Base-by-base conservation (phyloP, 2,113 vertebrate genomes). In the Acrocephalus arundinaceus region DNA sequence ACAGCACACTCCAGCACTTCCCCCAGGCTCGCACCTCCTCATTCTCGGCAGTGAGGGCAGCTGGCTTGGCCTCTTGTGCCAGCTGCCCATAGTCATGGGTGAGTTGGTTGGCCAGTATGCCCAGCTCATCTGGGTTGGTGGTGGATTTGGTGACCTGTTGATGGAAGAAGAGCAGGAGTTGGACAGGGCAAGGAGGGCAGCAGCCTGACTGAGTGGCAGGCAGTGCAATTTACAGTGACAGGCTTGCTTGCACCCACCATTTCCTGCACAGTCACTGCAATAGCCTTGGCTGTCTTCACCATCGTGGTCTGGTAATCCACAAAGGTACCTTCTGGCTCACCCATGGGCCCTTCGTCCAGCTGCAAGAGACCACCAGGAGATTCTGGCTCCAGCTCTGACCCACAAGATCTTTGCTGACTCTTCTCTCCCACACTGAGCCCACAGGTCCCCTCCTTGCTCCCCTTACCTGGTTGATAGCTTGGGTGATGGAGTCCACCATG, bases 221-320 rank as follows among this genome's bases (percentile, higher is more conserved):
- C 35, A 66, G 23, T 1, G 2, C 58, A 61, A 54, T 87, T 48
- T 43, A 45, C 20, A 43, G 33, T 20, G 35, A 48, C 16, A 68
- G 35, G 23, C 23, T 75, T 33, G 28, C 27, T 70, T 33, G 58
- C 19, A 96, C 98, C 89, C 92, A 99, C 99, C 99, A 99, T 99
- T 96, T 99, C 99, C 97, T 99, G 99, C 75, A 99, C 99, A 1
- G 99, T 99, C 94, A 99, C 99, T 13, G 99, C 99, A 1, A 99
- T 99, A 87, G 99, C 99, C 92, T 99, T 99, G 89, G 99, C 99
- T 1, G 99, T 99, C 98, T 99, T 99, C 87, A 99, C 99, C 99
- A 99, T 99, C 3, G 99, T 99, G 18, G 99, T 99, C 95, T 99
- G 99, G 94, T 99, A 99, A 96, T 99, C 99, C 94, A 99, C 99